phyloP scores from a whole-genome alignment of 2,113 vertebrate species.

The Prietella phreatophila region DNA sequence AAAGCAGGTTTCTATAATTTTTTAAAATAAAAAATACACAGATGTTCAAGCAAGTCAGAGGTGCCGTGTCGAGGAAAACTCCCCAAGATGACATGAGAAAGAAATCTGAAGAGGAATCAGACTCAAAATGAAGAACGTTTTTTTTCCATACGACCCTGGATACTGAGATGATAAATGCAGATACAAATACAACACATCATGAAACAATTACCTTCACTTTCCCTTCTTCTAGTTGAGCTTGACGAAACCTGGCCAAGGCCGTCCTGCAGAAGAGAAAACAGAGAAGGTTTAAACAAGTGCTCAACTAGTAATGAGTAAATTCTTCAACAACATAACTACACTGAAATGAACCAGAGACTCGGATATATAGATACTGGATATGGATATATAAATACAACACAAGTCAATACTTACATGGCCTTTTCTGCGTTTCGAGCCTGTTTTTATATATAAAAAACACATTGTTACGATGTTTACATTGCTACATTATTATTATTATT shows the following conservation, averaged over 20 bases:
- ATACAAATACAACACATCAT: too few species aligned
- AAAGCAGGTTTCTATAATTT: background rate
- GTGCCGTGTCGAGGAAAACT: background rate
- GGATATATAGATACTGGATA: background rate
- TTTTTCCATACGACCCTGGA: background rate
- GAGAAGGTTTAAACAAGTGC: background rate
- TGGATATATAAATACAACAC: background rate
- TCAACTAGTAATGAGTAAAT: background rate
- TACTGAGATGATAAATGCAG: background rate
- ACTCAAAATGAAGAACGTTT: background rate
- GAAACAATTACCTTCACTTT: slow-evolving; percentile 83
- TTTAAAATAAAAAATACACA: background rate
- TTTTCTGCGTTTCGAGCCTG: slow-evolving; percentile 95
- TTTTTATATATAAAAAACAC: slow-evolving; percentile 33
- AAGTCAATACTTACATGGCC: slow-evolving; percentile 83
- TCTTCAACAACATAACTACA: background rate
- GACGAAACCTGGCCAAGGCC: slow-evolving; percentile 93
- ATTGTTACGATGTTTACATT: slow-evolving; percentile 18
- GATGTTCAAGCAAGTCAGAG: background rate
- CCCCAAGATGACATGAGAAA: background rate
- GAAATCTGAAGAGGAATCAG: background rate
- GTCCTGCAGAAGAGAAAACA: slow-evolving; percentile 76
- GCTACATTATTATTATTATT: too few species aligned
- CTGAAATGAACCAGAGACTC: background rate
- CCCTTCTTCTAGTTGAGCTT: slow-evolving; percentile 94